Evolutionary conservation across 2,113 vertebrate genomes (phyloP).

Genomic region (Gopherus evgoodei): DNA sequence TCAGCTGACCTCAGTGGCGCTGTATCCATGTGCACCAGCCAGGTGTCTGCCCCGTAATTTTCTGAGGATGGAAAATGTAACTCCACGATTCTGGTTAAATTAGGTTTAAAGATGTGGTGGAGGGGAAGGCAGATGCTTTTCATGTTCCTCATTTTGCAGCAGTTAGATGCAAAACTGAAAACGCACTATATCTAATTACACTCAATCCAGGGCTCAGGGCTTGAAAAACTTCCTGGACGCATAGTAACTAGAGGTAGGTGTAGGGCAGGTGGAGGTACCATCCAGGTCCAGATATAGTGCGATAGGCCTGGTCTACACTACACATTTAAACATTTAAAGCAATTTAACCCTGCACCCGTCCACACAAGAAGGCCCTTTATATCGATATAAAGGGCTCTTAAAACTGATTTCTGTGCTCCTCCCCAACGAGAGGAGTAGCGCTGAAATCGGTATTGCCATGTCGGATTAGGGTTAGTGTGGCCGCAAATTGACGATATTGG

Average conservation of each 20-base stretch:
- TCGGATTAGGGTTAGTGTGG: no score
- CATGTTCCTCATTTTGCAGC: not conserved
- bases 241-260: not conserved
- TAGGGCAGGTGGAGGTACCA: not conserved
- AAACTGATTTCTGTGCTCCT: no score
- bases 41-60: not conserved
- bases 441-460: no score
- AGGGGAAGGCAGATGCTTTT: not conserved
- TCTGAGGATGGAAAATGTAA: not conserved
- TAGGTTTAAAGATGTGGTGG: not conserved
- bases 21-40: not conserved
- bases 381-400: no score
- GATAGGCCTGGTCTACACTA: no score
- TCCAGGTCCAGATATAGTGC: not conserved
- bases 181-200: not conserved
- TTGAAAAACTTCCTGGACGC: not conserved
- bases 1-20: accelerated
- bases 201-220: not conserved
- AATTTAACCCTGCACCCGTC: no score
- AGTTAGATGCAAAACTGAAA: not conserved
- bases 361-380: no score
- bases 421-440: no score
- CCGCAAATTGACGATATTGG: no score
- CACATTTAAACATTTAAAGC: no score
- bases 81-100: not conserved